Evolutionary conservation across 2,888 invertebrate genomes (phyloP), one percentile per base, ranked within the genome.

Genomic region (Lepidochitona cinerea): DNA sequence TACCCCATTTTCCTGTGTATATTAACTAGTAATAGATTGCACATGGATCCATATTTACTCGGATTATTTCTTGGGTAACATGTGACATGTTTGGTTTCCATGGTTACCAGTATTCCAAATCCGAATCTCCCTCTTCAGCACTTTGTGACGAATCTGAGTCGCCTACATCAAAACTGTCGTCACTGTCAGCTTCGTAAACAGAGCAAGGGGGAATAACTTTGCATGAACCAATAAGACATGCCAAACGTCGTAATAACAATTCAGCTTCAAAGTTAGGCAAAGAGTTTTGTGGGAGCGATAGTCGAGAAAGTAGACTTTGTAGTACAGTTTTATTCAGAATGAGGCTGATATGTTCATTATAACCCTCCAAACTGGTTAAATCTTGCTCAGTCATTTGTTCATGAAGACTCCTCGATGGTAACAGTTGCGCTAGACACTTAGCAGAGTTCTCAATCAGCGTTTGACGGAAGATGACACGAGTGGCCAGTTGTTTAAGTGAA

Each of bases 31-130:
- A n/a, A n/a, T n/a, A n/a, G n/a, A n/a, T n/a, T n/a, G n/a, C n/a
- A n/a, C n/a, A n/a, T n/a, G n/a, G n/a, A n/a, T n/a, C n/a, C n/a
- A n/a, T n/a, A n/a, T n/a, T n/a, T n/a, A n/a, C n/a, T n/a, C n/a
- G n/a, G n/a, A n/a, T n/a, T n/a, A n/a, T n/a, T n/a, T n/a, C n/a
- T n/a, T n/a, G n/a, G n/a, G n/a, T n/a, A n/a, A n/a, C n/a, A n/a
- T n/a, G n/a, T n/a, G n/a, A n/a, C n/a, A n/a, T n/a, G n/a, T 41
- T 18, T 59, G 18, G 59, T 59, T 59, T 2, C 59, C 32, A 59
- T 32, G 37, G 59, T 84, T 79, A 88, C 88, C 88, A 88, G 72
- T 87, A 88, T 74, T 88, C 88, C 41, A 88, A 70, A 71, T 88
- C 88, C 1, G 88, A 88, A 64, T 88, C 88, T 0, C 86, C 85